Base-by-base conservation (phyloP, 1,140 invertebrate species). In the Lepidurus arcticus region DNA sequence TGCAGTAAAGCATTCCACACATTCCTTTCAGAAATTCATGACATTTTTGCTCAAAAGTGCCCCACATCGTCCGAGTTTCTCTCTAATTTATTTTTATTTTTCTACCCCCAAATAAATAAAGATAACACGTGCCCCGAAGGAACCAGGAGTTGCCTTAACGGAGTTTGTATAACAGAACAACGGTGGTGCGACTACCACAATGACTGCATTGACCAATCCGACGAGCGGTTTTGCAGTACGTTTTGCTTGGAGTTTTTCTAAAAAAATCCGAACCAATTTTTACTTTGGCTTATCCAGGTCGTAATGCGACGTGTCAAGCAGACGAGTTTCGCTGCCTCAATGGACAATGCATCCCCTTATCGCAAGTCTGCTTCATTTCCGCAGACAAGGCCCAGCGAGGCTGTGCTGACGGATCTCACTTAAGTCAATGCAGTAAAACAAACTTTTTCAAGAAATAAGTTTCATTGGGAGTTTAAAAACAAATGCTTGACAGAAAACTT, bases 191-290 rank as follows among this genome's bases (percentile, higher is more conserved):
- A 88, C 80, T 84, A 83, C 77, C 78, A 79, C 34, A 80, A 82
- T 4, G 85, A 88, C 77, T 88, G 87, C 81, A 82, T 81, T 0
- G 87, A 88, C 79, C 84, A 82, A 16, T 85, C 85, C 0, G 87
- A 88, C 76, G 87, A 88, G 78, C 79, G 76, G 16, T 80, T 83
- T 78, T 87, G 87, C 78, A 80, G 86, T 86, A 82, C 83, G 82
- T 81, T 74, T 21, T 43, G 73, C 24, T 77, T 3, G 34, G 3
- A 0, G 1, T 80, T 47, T 53, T 79, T 78, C 9, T 7, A 8
- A 13, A 8, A 11, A 34, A 76, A 34, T 34, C 4, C 34, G 4
- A 26, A 26, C 1, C 2, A 2, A 74, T 43, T 8, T 26, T 43
- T 74, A 75, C n/a, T 44, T 42, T 45, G 10, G 0, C 13, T 4